Conservation (phyloP, 1,140 invertebrate genomes). For the Drosophila equinoxialis region DNA sequence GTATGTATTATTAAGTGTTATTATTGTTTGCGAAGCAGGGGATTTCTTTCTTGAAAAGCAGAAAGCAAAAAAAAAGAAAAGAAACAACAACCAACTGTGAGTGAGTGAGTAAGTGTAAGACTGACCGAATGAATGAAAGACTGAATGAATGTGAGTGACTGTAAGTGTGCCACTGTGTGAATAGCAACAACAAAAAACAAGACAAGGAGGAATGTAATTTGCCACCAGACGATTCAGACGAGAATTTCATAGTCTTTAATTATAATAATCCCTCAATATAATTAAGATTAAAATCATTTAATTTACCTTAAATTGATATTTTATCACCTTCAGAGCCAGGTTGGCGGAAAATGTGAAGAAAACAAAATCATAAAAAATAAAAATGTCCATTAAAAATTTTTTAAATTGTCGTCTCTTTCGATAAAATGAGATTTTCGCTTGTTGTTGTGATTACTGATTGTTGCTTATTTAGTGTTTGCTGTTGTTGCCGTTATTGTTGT, state of each 20-base stretch:
- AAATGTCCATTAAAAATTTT: conserved; percentile 22
- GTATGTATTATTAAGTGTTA: conserved; percentile 9
- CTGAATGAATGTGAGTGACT: conserved; percentile 26
- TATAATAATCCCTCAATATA: not conserved
- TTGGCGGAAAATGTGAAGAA: conserved; percentile 7
- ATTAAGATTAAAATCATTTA: too few relatives aligned
- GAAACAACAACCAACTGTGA: not conserved
- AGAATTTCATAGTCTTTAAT: conserved; percentile 1
- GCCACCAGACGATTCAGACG: not conserved
- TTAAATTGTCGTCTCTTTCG: conserved; percentile 33
- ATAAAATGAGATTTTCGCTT: conserved; percentile 35
- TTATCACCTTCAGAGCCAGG: conserved; percentile 19
- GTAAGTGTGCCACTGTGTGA: conserved; percentile 64
- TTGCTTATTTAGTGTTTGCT: conserved; percentile 12
- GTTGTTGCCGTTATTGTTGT: not conserved
- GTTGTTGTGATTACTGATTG: conserved; percentile 34
- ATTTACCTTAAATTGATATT: too few relatives aligned
- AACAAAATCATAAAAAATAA: conserved; percentile 7
- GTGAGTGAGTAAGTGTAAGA: conserved; percentile 21
- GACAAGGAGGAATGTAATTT: not conserved
- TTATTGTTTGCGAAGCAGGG: conserved; percentile 11
- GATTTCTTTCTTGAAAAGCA: conserved; percentile 24
- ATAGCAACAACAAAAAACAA: conserved; percentile 16
- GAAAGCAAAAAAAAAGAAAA: conserved; percentile 41
- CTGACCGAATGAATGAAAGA: conserved; percentile 25